phyloP scores from a whole-genome alignment of 2,113 vertebrate species.

The Ailurus styani region DNA sequence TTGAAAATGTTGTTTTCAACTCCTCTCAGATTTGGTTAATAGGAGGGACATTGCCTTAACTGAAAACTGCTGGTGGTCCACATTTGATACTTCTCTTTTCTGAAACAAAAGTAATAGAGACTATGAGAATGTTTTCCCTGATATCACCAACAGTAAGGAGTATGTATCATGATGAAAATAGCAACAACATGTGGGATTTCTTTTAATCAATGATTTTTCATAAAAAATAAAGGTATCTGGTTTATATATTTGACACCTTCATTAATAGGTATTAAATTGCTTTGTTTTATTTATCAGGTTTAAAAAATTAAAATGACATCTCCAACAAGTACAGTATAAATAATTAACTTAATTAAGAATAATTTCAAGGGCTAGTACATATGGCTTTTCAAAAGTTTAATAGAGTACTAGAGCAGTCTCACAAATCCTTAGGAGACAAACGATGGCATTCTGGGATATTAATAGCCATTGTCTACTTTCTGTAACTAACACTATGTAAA shows the following conservation, averaged over 20 bases:
- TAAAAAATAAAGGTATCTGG: neutral
- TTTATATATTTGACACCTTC: neutral
- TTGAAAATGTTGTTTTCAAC: neutral
- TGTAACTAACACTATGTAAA: slow-evolving; percentile 15
- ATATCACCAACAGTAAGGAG: neutral
- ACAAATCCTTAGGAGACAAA: neutral
- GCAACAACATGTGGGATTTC: neutral
- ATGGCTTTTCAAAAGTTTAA: neutral
- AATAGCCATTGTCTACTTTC: slow-evolving; percentile 37
- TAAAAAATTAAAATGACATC: neutral
- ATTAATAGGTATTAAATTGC: neutral
- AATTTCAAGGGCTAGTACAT: neutral
- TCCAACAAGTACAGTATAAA: neutral
- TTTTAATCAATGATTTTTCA: neutral
- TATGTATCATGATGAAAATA: neutral
- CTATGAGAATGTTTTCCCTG: fast-evolving
- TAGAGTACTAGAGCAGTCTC: neutral
- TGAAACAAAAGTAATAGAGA: neutral
- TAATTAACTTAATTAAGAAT: neutral
- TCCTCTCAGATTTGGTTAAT: neutral
- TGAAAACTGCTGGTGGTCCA: neutral
- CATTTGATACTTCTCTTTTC: neutral
- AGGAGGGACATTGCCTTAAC: neutral
- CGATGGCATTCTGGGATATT: neutral
- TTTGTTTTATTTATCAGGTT: neutral